These are phyloP conservation scores for Dasyornis broadbenti DNA, from an alignment of 2,113 vertebrate genomes.

Conservation along the genomic window DNA sequence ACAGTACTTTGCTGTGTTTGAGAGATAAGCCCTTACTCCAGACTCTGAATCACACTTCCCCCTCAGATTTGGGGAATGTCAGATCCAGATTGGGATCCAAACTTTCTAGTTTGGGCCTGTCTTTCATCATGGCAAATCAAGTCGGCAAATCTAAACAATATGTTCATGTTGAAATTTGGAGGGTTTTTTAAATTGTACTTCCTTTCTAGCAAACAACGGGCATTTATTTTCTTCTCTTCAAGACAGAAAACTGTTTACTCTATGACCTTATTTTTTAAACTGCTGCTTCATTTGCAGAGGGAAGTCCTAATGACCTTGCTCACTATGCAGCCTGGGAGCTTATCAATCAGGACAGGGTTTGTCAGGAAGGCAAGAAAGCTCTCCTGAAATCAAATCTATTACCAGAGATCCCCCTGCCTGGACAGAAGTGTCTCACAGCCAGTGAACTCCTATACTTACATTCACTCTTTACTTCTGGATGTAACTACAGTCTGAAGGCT, in stretches of 20 bases:
- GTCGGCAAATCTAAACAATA: slow-evolving; percentile 20
- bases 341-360: slow-evolving; percentile 21
- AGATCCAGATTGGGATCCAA: background rate
- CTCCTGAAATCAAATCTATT: background rate
- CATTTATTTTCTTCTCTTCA: slow-evolving; percentile 55
- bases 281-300: slow-evolving; percentile 1
- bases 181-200: slow-evolving; percentile 31
- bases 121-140: slow-evolving; percentile 26
- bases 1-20: background rate
- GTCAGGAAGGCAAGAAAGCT: slow-evolving; percentile 23
- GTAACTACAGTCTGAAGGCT: background rate
- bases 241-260: slow-evolving; percentile 31
- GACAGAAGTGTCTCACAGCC: background rate
- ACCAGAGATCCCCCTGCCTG: background rate
- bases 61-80: slow-evolving; percentile 32
- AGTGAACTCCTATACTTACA: background rate
- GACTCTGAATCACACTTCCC: background rate
- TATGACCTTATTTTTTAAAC: slow-evolving; percentile 32
- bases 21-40: slow-evolving; percentile 25
- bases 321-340: background rate
- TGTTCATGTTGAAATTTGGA: background rate
- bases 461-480: background rate
- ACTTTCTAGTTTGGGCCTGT: slow-evolving; percentile 32
- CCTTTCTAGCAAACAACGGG: slow-evolving; percentile 39
- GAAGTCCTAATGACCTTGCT: slow-evolving; percentile 39